A percentile compares a stretch with the other conserved stretches of the same genome.
phyloP scores from a whole-genome alignment of 2,888 invertebrate genomes.

The Vannuccia rotundouncinata region DNA sequence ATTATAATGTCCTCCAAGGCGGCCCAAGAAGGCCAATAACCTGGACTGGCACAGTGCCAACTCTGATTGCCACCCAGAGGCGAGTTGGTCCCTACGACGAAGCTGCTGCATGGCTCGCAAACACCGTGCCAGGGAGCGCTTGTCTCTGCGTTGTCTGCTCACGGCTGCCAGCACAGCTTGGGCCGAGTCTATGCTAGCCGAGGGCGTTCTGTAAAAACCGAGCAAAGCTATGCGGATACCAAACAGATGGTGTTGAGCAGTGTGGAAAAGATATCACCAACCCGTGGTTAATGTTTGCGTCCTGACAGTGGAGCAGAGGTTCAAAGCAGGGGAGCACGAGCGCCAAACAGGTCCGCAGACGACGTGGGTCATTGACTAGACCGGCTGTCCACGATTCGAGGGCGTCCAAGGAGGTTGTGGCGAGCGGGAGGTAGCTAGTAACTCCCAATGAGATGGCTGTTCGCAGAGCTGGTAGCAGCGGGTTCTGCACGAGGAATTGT shows the following conservation, averaged over 20 bases:
- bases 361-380: background rate
- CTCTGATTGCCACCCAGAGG: background rate
- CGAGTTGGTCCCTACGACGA: background rate
- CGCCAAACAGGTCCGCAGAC: background rate
- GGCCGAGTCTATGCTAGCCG: background rate
- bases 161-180: background rate
- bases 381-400: background rate
- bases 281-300: background rate
- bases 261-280: background rate
- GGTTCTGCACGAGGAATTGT: background rate
- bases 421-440: background rate
- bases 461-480: background rate
- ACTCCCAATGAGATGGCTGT: background rate
- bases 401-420: background rate
- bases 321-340: background rate
- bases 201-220: too few relatives aligned
- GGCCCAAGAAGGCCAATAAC: conserved; percentile 38
- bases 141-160: background rate
- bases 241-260: too few relatives aligned
- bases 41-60: background rate
- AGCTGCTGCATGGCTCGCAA: background rate
- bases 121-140: background rate
- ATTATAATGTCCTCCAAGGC: background rate
- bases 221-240: too few relatives aligned
- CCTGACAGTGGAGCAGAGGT: conserved; percentile 27